Evolutionary conservation across 2,888 invertebrate species (phyloP).

Genomic region (Drosophila sordidapex): DNA sequence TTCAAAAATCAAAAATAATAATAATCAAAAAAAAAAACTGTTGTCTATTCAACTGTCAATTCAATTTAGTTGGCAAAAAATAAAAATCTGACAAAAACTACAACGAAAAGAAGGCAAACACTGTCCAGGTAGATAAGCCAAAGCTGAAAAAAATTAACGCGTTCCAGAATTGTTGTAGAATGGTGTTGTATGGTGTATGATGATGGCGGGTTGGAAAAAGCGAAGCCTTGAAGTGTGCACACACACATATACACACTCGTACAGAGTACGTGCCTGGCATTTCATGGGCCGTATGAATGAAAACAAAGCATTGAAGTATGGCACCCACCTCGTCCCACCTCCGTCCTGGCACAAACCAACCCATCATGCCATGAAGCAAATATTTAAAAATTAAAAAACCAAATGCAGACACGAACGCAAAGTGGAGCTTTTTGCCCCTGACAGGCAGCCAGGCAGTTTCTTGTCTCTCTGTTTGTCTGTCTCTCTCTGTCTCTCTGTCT

Average conservation of each 20-base stretch:
- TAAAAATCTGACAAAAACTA: constrained; percentile 14
- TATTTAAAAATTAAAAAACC: constrained; percentile 68
- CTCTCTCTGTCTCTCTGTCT: constrained; percentile 13
- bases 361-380: constrained; percentile 50
- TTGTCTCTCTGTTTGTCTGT: constrained; percentile 21
- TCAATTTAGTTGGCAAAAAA: constrained; percentile 54
- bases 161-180: constrained; percentile 26
- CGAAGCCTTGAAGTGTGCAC: constrained; percentile 69
- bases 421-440: constrained; percentile 61
- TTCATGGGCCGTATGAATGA: constrained; percentile 60
- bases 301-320: constrained; percentile 60
- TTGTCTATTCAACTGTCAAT: constrained; percentile 69
- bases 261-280: constrained; percentile 70
- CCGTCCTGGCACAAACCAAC: background rate
- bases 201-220: constrained; percentile 29
- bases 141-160: constrained; percentile 27
- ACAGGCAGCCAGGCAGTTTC: constrained; percentile 35
- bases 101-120: constrained; percentile 10
- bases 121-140: constrained; percentile 39
- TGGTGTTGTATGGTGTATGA: background rate
- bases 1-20: background rate
- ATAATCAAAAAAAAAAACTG: background rate
- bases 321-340: background rate
- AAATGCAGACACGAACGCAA: constrained; percentile 66
- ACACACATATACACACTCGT: constrained; percentile 13